phyloP scores from a whole-genome alignment of 2,888 invertebrate genomes.

The Anticlea derivata region DNA sequence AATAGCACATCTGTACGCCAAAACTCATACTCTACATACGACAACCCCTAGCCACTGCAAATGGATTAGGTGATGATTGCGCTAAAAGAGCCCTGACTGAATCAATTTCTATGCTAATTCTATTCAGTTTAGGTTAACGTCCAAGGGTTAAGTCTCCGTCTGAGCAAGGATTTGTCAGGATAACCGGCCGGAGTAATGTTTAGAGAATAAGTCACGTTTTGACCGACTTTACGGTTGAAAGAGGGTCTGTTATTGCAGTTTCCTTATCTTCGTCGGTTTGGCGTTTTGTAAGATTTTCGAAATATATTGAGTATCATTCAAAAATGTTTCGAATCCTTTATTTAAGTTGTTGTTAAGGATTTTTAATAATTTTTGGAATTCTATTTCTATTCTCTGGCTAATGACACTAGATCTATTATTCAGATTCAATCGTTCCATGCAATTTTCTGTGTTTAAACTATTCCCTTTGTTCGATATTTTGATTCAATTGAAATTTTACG shows the following conservation, averaged over 20 bases:
- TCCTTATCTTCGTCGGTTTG: background rate
- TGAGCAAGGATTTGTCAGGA: slow-evolving; percentile 30
- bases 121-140: slow-evolving; percentile 64
- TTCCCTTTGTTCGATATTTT: too few relatives aligned
- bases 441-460: too few relatives aligned
- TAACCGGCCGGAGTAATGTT: slow-evolving; percentile 23
- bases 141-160: slow-evolving; percentile 33
- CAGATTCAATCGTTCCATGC: too few relatives aligned
- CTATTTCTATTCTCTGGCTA: too few relatives aligned
- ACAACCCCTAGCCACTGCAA: slow-evolving; percentile 51
- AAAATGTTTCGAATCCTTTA: too few relatives aligned
- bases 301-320: too few relatives aligned
- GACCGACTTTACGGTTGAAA: slow-evolving; percentile 12
- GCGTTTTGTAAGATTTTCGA: background rate
- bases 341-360: too few relatives aligned
- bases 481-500: too few relatives aligned
- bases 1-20: slow-evolving; percentile 20
- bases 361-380: too few relatives aligned
- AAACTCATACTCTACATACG: slow-evolving; percentile 26
- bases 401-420: too few relatives aligned
- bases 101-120: slow-evolving; percentile 71
- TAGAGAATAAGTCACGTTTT: slow-evolving; percentile 27
- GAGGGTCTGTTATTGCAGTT: slow-evolving; percentile 2
- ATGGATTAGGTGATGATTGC: slow-evolving; percentile 70
- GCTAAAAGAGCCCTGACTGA: slow-evolving; percentile 52